These are phyloP conservation scores for Paralichthys olivaceus DNA, from an alignment of 2,113 vertebrate species.

Conservation along the genomic window DNA sequence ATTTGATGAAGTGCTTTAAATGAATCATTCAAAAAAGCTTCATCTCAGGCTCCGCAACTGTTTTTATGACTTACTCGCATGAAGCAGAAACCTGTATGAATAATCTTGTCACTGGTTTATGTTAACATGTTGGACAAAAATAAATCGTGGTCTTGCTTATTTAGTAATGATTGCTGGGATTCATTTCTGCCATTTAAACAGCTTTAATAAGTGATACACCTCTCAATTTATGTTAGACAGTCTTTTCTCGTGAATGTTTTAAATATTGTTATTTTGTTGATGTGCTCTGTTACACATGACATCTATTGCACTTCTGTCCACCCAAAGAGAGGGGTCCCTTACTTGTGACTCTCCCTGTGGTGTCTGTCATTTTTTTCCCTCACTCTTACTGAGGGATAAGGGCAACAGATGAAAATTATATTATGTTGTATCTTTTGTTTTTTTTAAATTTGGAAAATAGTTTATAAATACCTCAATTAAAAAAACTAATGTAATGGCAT, in stretches of 20 bases:
- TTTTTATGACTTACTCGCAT: constrained; percentile 56
- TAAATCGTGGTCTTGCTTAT: not conserved
- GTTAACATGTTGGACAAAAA: constrained; percentile 10
- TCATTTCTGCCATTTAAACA: not conserved
- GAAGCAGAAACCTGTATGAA: constrained; percentile 50
- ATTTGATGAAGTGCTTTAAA: constrained; percentile 63
- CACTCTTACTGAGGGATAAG: no score
- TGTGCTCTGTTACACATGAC: no score
- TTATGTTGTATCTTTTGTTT: not conserved
- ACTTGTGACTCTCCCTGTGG: no score
- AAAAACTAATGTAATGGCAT: not conserved
- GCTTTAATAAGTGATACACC: no score
- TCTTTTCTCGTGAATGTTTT: no score
- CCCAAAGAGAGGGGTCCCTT: no score
- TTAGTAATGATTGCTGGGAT: not conserved
- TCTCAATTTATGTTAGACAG: no score
- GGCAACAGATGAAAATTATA: not conserved
- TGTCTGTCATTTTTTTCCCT: no score
- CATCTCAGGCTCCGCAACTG: constrained; percentile 40
- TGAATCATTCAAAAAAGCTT: constrained; percentile 66
- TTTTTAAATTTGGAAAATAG: not conserved
- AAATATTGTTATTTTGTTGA: no score
- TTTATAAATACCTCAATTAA: not conserved
- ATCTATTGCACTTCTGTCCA: no score
- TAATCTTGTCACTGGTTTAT: constrained; percentile 21